Evolutionary conservation across 2,113 vertebrate species (phyloP).

Genomic region (Dasyprocta punctata): DNA sequence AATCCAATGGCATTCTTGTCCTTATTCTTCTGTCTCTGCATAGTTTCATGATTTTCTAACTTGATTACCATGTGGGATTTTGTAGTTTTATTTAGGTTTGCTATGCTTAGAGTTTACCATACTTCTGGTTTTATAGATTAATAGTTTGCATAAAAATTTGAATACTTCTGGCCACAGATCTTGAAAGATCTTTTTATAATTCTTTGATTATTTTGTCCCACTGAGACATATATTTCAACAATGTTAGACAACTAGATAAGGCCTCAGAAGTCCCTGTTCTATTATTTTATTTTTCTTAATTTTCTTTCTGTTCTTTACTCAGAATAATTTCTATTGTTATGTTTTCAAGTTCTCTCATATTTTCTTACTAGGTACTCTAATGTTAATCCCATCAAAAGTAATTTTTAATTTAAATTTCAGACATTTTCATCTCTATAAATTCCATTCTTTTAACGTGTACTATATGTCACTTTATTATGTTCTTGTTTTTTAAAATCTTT

Average conservation of each 20-base stretch:
- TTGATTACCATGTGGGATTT: background rate
- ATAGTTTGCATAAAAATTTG: background rate
- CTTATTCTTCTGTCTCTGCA: background rate
- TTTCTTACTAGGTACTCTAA: background rate
- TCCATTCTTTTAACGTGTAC: background rate
- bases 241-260: background rate
- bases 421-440: background rate
- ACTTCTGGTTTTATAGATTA: background rate
- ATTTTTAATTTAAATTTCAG: slow-evolving; percentile 24
- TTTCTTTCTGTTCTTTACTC: background rate
- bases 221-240: background rate
- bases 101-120: background rate
- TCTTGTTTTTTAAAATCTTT: background rate
- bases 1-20: background rate
- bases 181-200: background rate
- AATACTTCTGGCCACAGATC: background rate
- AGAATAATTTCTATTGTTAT: background rate
- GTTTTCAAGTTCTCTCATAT: background rate
- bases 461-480: background rate
- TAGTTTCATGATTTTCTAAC: background rate
- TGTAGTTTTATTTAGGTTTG: background rate
- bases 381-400: background rate
- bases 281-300: background rate
- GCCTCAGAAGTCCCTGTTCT: background rate
- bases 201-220: background rate